Conservation (phyloP, 2,113 vertebrate genomes). For the Mormyrus iriodes region DNA sequence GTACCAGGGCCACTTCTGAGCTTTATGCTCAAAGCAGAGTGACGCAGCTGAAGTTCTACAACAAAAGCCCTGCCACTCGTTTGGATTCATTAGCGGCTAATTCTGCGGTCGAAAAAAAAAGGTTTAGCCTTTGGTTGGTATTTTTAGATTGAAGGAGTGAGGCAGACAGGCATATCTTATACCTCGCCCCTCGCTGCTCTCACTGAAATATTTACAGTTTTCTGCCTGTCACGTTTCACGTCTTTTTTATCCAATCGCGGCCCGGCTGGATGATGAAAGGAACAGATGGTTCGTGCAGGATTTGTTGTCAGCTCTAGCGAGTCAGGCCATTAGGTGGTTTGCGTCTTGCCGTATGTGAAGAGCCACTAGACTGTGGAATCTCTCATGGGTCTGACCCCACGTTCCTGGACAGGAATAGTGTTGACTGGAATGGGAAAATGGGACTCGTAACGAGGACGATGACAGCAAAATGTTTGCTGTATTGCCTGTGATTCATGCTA, state of each 20-base stretch:
- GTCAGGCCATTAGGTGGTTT: conserved; percentile 65
- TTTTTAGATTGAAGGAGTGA: conserved; percentile 28
- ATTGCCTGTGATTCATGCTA: neutral
- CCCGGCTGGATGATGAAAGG: conserved; percentile 53
- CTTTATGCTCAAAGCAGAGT: neutral
- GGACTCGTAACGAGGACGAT: neutral
- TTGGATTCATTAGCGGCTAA: conserved; percentile 5
- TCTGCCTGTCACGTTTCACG: conserved; percentile 15
- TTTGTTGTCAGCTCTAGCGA: conserved; percentile 59
- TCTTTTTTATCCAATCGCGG: conserved; percentile 12
- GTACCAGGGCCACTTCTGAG: neutral
- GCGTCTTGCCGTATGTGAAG: conserved; percentile 54
- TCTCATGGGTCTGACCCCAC: conserved; percentile 45
- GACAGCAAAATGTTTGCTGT: neutral
- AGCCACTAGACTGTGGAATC: conserved; percentile 48
- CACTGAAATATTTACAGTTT: conserved; percentile 32
- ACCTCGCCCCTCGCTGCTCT: conserved; percentile 15
- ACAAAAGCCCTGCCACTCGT: neutral
- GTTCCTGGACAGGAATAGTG: conserved; percentile 49
- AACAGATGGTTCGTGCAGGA: conserved; percentile 64
- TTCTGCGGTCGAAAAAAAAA: neutral
- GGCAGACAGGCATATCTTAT: conserved; percentile 29
- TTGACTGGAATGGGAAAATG: conserved; percentile 48
- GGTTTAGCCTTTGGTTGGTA: conserved; percentile 30
- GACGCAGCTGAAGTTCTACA: neutral